Evolutionary conservation across 2,113 vertebrate species (phyloP).

Genomic region (Sardina pilchardus): DNA sequence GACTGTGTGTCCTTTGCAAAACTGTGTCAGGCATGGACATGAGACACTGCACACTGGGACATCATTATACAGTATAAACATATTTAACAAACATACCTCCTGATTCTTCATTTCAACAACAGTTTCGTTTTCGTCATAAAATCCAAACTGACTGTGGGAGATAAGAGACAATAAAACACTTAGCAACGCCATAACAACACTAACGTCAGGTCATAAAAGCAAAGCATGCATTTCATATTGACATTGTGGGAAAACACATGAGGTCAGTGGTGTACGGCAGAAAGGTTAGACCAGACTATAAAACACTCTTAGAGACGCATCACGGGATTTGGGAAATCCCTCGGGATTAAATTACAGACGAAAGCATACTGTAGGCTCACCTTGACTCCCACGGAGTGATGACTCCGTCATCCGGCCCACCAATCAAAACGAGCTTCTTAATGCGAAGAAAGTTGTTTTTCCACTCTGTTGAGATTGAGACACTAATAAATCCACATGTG

Average conservation of each 20-base stretch:
- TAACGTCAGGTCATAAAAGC: not conserved
- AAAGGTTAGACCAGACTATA: not conserved
- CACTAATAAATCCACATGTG: not conserved
- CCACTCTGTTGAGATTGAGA: constrained; percentile 72
- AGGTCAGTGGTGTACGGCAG: not conserved
- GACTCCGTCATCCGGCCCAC: constrained; percentile 87
- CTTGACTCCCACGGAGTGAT: constrained; percentile 92
- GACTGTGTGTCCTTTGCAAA: not conserved
- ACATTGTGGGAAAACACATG: not conserved
- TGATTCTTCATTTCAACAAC: constrained; percentile 84
- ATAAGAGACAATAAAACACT: constrained; percentile 22
- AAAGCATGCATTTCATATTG: not conserved
- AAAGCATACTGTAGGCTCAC: constrained; percentile 57
- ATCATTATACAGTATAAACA: not conserved
- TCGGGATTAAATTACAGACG: not conserved
- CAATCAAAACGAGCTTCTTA: constrained; percentile 80
- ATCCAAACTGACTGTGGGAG: constrained; percentile 83
- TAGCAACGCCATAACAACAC: not conserved
- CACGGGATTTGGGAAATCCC: not conserved
- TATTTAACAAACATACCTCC: constrained; percentile 70
- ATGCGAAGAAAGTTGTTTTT: constrained; percentile 86
- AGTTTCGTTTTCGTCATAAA: constrained; percentile 85
- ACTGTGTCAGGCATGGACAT: not conserved
- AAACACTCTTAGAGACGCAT: not conserved
- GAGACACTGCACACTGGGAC: no score